phyloP scores from a whole-genome alignment of 2,113 vertebrate species.

The Cnemophilus loriae region DNA sequence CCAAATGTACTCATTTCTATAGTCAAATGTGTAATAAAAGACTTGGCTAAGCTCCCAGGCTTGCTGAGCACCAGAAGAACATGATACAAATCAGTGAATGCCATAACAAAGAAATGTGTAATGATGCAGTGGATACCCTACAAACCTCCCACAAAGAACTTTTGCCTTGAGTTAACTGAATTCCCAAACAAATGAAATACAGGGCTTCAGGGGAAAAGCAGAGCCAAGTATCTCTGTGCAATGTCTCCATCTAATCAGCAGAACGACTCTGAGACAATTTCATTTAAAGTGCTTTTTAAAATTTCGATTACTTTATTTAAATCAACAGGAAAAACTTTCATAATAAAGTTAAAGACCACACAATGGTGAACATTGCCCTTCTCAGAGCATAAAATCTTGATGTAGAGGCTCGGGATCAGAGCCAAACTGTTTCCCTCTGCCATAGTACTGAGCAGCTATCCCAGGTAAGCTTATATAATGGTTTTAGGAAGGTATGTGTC shows the following conservation, averaged over 20 bases:
- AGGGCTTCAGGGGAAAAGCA: not conserved
- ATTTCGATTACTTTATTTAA: not conserved
- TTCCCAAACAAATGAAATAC: not conserved
- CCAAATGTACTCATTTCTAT: not conserved
- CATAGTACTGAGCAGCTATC: not conserved
- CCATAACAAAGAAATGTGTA: not conserved
- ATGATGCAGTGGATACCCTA: not conserved
- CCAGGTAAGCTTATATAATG: not conserved
- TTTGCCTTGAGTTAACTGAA: not conserved
- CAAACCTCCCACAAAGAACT: not conserved
- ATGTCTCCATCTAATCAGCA: not conserved
- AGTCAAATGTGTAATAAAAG: not conserved
- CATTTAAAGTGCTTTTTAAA: not conserved
- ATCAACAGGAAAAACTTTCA: not conserved
- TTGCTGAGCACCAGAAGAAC: not conserved
- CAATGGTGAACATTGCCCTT: not conserved
- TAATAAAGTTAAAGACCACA: not conserved
- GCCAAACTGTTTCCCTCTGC: not conserved
- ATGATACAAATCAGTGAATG: not conserved
- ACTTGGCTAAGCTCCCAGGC: not conserved
- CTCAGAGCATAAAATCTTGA: not conserved
- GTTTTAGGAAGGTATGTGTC: not conserved
- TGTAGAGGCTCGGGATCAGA: not conserved
- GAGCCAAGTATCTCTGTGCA: not conserved
- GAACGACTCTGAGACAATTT: not conserved